A percentile compares a stretch with the other conserved stretches of the same genome.
These are phyloP conservation scores for Drosophila arizonae DNA, from an alignment of 1,140 invertebrate genomes.

Conservation along the genomic window DNA sequence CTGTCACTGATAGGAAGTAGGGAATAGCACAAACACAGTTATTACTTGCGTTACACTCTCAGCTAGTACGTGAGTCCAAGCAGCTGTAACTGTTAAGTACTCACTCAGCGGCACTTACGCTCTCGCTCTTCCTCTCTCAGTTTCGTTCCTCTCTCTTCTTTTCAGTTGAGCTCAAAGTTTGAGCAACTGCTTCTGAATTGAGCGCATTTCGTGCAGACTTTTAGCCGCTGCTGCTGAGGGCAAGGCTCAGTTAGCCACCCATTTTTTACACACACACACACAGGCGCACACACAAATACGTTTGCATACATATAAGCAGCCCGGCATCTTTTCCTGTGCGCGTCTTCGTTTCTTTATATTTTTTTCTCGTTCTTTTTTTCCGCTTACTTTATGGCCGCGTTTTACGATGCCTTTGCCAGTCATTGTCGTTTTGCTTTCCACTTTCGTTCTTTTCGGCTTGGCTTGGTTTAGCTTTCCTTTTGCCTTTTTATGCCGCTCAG, in stretches of 20 bases:
- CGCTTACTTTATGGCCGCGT: conserved; percentile 25
- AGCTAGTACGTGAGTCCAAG: not conserved
- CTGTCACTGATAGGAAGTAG: no score
- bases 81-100: not conserved
- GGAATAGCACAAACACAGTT: not conserved
- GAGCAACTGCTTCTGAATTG: conserved; percentile 34
- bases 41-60: not conserved
- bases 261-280: conserved; percentile 6
- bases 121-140: not conserved
- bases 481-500: conserved; percentile 12
- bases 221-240: conserved; percentile 9
- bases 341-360: conserved; percentile 19
- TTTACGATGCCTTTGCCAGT: conserved; percentile 50
- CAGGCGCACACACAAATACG: not conserved
- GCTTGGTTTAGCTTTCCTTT: conserved; percentile 28
- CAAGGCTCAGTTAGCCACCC: conserved; percentile 22
- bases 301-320: not conserved
- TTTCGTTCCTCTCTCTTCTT: not conserved
- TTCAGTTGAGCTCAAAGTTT: conserved; percentile 6
- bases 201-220: conserved; percentile 72
- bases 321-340: conserved; percentile 38
- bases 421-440: conserved; percentile 45
- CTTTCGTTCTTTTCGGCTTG: conserved; percentile 20
- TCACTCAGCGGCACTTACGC: not conserved
- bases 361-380: conserved; percentile 10